phyloP scores from a whole-genome alignment of 1,140 invertebrate genomes.

The Leptinotarsa texana region DNA sequence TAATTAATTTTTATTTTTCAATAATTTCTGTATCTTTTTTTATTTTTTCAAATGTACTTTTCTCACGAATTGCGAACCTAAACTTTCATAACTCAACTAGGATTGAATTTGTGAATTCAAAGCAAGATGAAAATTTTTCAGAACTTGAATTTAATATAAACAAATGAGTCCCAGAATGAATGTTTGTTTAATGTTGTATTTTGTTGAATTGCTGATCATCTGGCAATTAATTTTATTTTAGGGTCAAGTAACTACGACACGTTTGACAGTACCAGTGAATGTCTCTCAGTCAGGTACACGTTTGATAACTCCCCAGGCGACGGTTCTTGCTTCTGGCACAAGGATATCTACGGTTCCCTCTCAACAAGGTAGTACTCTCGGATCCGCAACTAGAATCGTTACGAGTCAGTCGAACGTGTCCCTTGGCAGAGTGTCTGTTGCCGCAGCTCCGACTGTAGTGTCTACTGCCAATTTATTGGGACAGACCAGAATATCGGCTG shows the following conservation, averaged over 20 bases:
- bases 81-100: no score
- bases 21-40: no score
- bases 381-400: slow-evolving; percentile 43
- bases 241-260: slow-evolving; percentile 48
- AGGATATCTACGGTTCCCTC: slow-evolving; percentile 47
- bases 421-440: slow-evolving; percentile 43
- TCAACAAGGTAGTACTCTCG: slow-evolving; percentile 38
- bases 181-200: no score
- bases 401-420: slow-evolving; percentile 46
- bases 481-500: slow-evolving; percentile 43
- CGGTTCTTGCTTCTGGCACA: slow-evolving; percentile 43
- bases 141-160: no score
- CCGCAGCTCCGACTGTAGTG: slow-evolving; percentile 35
- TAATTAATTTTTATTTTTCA: no score
- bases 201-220: no score
- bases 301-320: slow-evolving; percentile 45
- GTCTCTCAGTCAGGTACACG: slow-evolving; percentile 42
- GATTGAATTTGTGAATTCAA: no score
- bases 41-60: no score
- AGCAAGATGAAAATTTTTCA: no score
- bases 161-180: no score
- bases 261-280: slow-evolving; percentile 49
- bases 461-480: slow-evolving; percentile 39
- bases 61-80: no score
- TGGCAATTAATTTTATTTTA: slow-evolving; percentile 19